Base-by-base conservation (phyloP, 2,797 vertebrate species). In the Anguilla megastoma region DNA sequence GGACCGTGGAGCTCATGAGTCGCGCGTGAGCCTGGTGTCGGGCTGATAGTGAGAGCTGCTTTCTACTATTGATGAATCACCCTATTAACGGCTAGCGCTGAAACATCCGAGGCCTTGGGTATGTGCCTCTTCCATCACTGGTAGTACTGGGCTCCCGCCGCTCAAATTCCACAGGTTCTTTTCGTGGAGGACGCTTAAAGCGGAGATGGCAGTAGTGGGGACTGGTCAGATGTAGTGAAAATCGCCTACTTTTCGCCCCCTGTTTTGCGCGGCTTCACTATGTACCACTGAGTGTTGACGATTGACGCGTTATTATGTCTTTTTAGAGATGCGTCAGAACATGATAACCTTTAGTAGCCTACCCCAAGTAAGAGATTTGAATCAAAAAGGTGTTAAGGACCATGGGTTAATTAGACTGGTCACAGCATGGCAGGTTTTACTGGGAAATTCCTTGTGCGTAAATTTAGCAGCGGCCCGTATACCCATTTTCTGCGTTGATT, bases 1-100 rank as follows among this genome's bases (percentile, higher is more conserved):
- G 76, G 83, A 82, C 87, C 16, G 10, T 69, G 7, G 8, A 85
- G 71, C 27, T 52, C 33, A n/a, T 9, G 58, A 14, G 60, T 21
- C 52, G 48, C 54, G 33, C n/a, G 1, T 80, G 16, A 87, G 36
- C 74, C 54, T 10, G 30, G 7, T 56, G 10, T 54, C 86, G 48
- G 45, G 24, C 48, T 18, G 69, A 45, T 87, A 84, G 88, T 63
- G n/a, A 41, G 27, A 66, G 33, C 33, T 21, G 14, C 52, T 50
- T 84, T 50, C 58, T 86, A 54, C 56, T 71, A 54, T 5, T 86
- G 86, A 91, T 89, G 87, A 89, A 89, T 87, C 84, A 88, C 89
- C 74, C 79, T 21, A 86, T 89, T 74, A 86, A 45, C 33, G 84
- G 84, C 36, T 74, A 83, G 56, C 88, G 60, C 76, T 66, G 63